A percentile compares a stretch with the other conserved stretches of the same genome.
These are phyloP conservation scores for Diaprepes abbreviatus DNA, from an alignment of 2,888 invertebrate genomes.

Conservation along the genomic window DNA sequence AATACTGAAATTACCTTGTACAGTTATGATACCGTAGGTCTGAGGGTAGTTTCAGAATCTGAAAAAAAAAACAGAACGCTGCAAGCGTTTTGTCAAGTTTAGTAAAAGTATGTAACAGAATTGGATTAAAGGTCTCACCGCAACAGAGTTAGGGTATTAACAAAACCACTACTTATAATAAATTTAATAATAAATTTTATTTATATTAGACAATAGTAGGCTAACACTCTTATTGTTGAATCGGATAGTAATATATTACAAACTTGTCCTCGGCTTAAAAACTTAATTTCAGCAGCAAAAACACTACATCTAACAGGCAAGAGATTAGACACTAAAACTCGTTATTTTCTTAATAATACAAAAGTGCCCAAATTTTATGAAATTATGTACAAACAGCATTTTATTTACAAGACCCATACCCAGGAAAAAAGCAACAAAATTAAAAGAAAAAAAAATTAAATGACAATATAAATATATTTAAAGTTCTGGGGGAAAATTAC, in stretches of 20 bases:
- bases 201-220: conserved; percentile 62
- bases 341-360: conserved; percentile 22
- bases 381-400: conserved; percentile 38
- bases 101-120: too few relatives aligned
- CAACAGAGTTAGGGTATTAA: conserved; percentile 46
- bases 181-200: conserved; percentile 65
- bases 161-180: conserved; percentile 58
- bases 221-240: conserved; percentile 60
- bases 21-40: too few relatives aligned
- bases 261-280: conserved; percentile 43
- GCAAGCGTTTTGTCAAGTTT: too few relatives aligned
- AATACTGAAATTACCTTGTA: too few relatives aligned
- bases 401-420: conserved; percentile 53
- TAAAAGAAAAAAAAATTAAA: conserved; percentile 59
- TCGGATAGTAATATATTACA: conserved; percentile 44
- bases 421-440: conserved; percentile 50
- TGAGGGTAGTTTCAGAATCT: too few relatives aligned
- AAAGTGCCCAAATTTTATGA: conserved; percentile 34
- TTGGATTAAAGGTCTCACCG: conserved; percentile 55
- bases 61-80: too few relatives aligned
- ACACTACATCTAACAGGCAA: conserved; percentile 58
- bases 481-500: conserved; percentile 64
- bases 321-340: conserved; percentile 51
- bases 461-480: conserved; percentile 66
- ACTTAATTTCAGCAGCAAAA: conserved; percentile 37